phyloP scores from a whole-genome alignment of 35 echinoderm and acorn worm genomes.

The Antedon bifida region DNA sequence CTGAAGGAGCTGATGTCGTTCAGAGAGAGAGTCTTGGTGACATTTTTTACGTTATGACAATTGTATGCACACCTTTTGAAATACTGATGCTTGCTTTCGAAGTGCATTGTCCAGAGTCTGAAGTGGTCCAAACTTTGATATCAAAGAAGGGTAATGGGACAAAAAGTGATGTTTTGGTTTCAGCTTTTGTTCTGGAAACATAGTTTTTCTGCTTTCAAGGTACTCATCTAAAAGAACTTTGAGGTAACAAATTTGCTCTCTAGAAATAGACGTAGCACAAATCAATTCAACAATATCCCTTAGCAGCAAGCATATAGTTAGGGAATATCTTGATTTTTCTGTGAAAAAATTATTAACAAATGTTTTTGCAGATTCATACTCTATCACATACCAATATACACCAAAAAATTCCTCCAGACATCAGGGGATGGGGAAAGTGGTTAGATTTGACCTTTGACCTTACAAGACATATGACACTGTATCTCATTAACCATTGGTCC shows the following conservation, averaged over 20 bases:
- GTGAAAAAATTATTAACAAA: too few species aligned
- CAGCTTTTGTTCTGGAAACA: slow-evolving; percentile 23
- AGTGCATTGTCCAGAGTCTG: slow-evolving; percentile 33
- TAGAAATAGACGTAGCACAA: slow-evolving; percentile 28
- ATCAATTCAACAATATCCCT: slow-evolving; percentile 24
- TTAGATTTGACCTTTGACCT: too few species aligned
- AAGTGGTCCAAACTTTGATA: slow-evolving; percentile 43
- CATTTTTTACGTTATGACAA: slow-evolving; percentile 35
- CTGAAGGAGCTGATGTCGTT: slow-evolving; percentile 47
- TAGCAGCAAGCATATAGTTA: slow-evolving; percentile 10
- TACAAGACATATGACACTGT: too few species aligned
- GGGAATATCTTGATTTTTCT: too few species aligned
- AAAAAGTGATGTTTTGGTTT: slow-evolving; percentile 59
- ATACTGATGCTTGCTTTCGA: slow-evolving; percentile 53
- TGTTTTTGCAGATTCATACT: too few species aligned
- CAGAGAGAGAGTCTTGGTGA: slow-evolving; percentile 13
- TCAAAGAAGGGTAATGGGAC: slow-evolving; percentile 35
- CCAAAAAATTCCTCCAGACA: slow-evolving; percentile 23
- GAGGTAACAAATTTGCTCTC: slow-evolving; percentile 16
- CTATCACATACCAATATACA: too few species aligned
- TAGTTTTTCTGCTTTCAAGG: neutral
- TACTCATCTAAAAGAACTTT: slow-evolving; percentile 33
- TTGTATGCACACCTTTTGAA: slow-evolving; percentile 25
- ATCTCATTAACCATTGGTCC: too few species aligned
- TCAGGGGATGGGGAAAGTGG: too few species aligned